Conservation (phyloP, 2,888 invertebrate genomes). For the Melipona bicolor region DNA sequence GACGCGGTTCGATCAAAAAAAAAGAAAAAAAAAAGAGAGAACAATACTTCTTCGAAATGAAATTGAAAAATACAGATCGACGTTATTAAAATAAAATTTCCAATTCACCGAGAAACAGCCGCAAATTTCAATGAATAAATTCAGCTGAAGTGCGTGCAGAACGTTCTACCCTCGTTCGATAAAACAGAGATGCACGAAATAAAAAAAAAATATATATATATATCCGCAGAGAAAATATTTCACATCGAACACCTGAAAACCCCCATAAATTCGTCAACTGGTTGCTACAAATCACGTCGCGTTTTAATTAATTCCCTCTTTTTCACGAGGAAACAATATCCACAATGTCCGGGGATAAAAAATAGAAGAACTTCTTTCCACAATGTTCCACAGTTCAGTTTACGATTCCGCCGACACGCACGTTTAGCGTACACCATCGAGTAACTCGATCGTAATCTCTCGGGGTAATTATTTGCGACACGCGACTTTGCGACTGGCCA, state of each 20-base stretch:
- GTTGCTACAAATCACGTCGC: background rate
- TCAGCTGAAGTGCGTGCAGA: too few species aligned
- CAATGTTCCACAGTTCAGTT: background rate
- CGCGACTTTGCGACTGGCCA: conserved; percentile 27
- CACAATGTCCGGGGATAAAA: background rate
- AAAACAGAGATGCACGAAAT: too few species aligned
- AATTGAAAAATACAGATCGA: background rate
- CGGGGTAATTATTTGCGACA: conserved; percentile 41
- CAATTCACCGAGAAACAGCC: too few species aligned
- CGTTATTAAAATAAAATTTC: background rate
- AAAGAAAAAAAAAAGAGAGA: background rate
- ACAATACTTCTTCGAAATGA: background rate
- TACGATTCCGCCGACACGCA: background rate
- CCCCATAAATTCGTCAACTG: background rate
- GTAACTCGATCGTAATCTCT: conserved; percentile 42
- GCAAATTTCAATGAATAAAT: too few species aligned
- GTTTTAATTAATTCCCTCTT: background rate
- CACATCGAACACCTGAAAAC: background rate
- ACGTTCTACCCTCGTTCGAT: too few species aligned
- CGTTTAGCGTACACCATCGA: background rate
- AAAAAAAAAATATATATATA: too few species aligned
- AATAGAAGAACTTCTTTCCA: background rate
- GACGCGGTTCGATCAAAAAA: too few species aligned
- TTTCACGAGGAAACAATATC: background rate
- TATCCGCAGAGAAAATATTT: too few species aligned